phyloP scores from a whole-genome alignment of 2,888 invertebrate species.

The Morpho achilles region DNA sequence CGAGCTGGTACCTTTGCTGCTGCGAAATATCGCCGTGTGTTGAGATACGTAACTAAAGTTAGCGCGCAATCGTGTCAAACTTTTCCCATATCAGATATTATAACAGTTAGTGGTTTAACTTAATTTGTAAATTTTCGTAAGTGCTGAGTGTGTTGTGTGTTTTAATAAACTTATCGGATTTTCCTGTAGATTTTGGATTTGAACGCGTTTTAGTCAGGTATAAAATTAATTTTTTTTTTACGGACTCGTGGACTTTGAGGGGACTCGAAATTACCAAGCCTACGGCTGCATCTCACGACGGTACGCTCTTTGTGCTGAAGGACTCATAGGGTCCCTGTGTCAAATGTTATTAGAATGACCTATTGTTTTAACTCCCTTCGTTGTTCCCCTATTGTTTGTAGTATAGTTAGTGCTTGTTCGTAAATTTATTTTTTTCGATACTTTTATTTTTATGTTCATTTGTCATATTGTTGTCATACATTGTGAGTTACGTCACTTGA shows the following conservation, averaged over 20 bases:
- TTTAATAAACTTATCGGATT: conserved; percentile 16
- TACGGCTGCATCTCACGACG: conserved; percentile 44
- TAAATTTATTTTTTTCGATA: conserved; percentile 45
- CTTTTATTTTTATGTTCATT: conserved; percentile 33
- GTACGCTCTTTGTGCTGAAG: conserved; percentile 41
- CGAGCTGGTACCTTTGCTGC: conserved; percentile 29
- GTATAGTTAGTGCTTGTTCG: conserved; percentile 35
- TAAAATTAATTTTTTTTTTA: conserved; percentile 35
- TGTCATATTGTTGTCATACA: conserved; percentile 17
- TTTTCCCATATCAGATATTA: conserved; percentile 3
- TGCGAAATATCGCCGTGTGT: conserved; percentile 8
- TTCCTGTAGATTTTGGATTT: conserved; percentile 22
- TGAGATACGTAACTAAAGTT: conserved; percentile 29
- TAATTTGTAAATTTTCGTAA: background rate
- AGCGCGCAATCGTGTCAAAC: conserved; percentile 33
- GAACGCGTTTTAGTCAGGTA: conserved; percentile 32
- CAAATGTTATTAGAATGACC: conserved; percentile 54
- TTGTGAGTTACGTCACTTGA: conserved; percentile 19
- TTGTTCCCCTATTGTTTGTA: conserved; percentile 43
- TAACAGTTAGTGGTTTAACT: background rate
- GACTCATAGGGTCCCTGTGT: conserved; percentile 49
- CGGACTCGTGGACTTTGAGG: conserved; percentile 33
- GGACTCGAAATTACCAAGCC: conserved; percentile 32
- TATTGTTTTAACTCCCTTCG: conserved; percentile 33
- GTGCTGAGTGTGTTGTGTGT: conserved; percentile 11